Evolutionary conservation across 2,888 invertebrate genomes (phyloP).

Genomic region (Apamea anceps): DNA sequence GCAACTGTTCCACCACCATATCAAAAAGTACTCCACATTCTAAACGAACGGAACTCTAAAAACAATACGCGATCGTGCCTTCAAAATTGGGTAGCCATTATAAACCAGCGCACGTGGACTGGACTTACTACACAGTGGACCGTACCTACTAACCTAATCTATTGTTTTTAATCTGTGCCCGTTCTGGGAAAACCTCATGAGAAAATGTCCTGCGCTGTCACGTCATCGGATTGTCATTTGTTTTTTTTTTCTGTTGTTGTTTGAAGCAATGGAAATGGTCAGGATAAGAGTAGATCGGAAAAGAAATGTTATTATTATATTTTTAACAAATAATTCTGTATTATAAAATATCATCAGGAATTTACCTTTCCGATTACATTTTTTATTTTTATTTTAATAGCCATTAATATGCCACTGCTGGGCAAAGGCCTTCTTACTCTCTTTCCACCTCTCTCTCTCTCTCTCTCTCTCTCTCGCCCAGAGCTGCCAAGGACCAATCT

Average conservation of each 20-base stretch:
- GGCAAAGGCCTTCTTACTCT: too few species aligned
- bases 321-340: too few species aligned
- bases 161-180: constrained; percentile 54
- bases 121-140: constrained; percentile 34
- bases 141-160: constrained; percentile 64
- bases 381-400: too few species aligned
- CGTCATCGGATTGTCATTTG: constrained; percentile 44
- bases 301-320: too few species aligned
- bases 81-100: constrained; percentile 59
- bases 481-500: too few species aligned
- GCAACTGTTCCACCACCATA: constrained; percentile 2
- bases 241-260: constrained; percentile 8
- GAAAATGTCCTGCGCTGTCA: constrained; percentile 47
- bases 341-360: too few species aligned
- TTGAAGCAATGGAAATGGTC: background rate
- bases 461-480: too few species aligned
- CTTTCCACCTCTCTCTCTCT: too few species aligned
- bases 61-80: constrained; percentile 39
- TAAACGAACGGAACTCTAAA: constrained; percentile 51
- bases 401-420: too few species aligned
- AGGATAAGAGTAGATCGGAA: background rate
- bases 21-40: constrained; percentile 34
- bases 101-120: constrained; percentile 49
- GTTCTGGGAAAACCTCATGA: constrained; percentile 52
- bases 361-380: too few species aligned